Evolutionary conservation across 2,888 invertebrate genomes (phyloP), one percentile per base, ranked within the genome.

Genomic region (Cataglyphis rosenhaueri): DNA sequence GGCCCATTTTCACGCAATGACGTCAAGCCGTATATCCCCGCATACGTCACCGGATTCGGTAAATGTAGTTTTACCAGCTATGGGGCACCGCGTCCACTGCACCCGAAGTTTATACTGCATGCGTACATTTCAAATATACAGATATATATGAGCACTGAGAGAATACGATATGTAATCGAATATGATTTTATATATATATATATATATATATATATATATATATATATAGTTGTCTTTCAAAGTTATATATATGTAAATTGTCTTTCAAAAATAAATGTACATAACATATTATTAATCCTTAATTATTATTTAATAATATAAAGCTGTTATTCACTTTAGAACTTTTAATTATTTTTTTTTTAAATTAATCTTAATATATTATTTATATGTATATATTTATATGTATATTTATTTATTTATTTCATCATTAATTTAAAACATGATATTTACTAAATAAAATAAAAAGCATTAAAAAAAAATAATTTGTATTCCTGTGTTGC

Each of bases 1-100:
- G 92, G 92, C 92, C 92, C 91, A 92, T 92, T 92, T 92, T 86
- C 92, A 90, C 90, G 89, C 90, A 89, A 88, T 90, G 91, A 89
- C 90, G 89, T 89, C 89, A 89, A 89, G 84, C 85, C 89, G 89
- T 89, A 89, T 90, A 89, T 90, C 87, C 90, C 86, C 89, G 87
- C 90, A 86, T 88, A 91, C 90, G 91, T 89, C 89, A 89, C 86
- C 78, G 87, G 89, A 87, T 89, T 87, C 86, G 86, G 85, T 85
- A 90, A 89, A 86, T 89, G 89, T 85, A 86, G 85, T 90, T 90
- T 90, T 89, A 82, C 73, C 87, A 83, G 73, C 81, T 89, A 88
- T 88, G 88, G 89, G 89, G 83, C 78, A 78, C 57, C 83, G 78
- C 82, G 81, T 66, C 57, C 84, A 79, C 81, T 81, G 70, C 78